Evolutionary conservation across 1,140 invertebrate genomes (phyloP).

Genomic region (Listronotus bonariensis): DNA sequence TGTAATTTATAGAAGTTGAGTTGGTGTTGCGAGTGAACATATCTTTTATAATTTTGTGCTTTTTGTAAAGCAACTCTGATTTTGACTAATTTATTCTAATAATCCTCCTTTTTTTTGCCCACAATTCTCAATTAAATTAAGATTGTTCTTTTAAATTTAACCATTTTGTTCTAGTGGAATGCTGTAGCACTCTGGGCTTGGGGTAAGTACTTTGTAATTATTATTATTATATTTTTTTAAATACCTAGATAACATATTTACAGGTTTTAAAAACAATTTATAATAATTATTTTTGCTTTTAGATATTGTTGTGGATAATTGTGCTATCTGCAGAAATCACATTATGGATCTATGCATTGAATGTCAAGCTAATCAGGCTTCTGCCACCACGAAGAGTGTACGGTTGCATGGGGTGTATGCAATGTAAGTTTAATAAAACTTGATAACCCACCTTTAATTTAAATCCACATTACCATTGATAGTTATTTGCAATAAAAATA

Average conservation of each 20-base stretch:
- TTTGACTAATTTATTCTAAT: too few species aligned
- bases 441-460: neutral
- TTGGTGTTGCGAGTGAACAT: too few species aligned
- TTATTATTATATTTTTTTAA: too few species aligned
- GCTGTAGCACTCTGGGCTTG: slow-evolving; percentile 98
- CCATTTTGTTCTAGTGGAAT: slow-evolving; percentile 83
- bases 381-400: slow-evolving; percentile 98
- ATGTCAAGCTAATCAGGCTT: slow-evolving; percentile 99
- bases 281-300: slow-evolving; percentile 19
- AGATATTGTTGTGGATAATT: slow-evolving; percentile 99
- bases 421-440: slow-evolving; percentile 72
- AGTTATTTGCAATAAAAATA: too few species aligned
- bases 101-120: too few species aligned
- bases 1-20: too few species aligned
- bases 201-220: slow-evolving; percentile 66
- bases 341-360: slow-evolving; percentile 99
- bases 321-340: slow-evolving; percentile 99
- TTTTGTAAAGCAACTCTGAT: too few species aligned
- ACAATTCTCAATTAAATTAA: too few species aligned
- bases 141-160: slow-evolving; percentile 9
- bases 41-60: too few species aligned
- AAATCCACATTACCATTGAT: neutral
- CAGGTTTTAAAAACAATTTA: neutral
- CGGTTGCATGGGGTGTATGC: slow-evolving; percentile 99
- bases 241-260: neutral